Evolutionary conservation across 2,113 vertebrate genomes (phyloP).

Genomic region (Micronycteris hirsuta): DNA sequence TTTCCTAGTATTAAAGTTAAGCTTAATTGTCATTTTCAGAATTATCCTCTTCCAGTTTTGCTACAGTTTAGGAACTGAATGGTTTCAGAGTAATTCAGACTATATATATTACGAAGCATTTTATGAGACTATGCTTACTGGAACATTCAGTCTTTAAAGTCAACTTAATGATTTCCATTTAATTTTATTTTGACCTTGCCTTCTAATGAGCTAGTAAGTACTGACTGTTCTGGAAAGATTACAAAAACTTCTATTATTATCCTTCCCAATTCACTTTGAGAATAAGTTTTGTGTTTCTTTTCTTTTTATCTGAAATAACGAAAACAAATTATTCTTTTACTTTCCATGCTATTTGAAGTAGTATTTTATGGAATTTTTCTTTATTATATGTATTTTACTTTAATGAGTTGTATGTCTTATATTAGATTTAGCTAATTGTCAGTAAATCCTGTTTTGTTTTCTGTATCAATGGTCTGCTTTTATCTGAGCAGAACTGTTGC

Average conservation of each 20-base stretch:
- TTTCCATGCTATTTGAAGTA: not conserved
- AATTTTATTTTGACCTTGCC: not conserved
- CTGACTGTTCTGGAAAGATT: not conserved
- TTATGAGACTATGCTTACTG: not conserved
- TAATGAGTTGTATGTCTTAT: not conserved
- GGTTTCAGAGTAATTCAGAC: not conserved
- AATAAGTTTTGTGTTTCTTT: not conserved
- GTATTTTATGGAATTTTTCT: not conserved
- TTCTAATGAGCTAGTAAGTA: conserved; percentile 16
- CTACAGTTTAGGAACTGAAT: not conserved
- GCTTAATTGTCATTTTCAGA: not conserved
- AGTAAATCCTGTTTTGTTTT: not conserved
- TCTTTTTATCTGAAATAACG: not conserved
- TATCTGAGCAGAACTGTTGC: not conserved
- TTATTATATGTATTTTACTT: conserved; percentile 13
- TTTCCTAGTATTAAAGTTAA: not conserved
- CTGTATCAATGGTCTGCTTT: not conserved
- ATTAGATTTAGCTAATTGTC: not conserved
- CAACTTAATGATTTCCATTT: not conserved
- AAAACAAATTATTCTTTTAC: not conserved
- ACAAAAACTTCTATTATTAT: not conserved
- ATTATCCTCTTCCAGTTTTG: not conserved
- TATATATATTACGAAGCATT: not conserved
- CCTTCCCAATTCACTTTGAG: not conserved
- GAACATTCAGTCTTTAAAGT: conserved; percentile 32